Evolutionary conservation across 2,797 vertebrate species (phyloP).

Genomic region (Phoxinus dragarum): DNA sequence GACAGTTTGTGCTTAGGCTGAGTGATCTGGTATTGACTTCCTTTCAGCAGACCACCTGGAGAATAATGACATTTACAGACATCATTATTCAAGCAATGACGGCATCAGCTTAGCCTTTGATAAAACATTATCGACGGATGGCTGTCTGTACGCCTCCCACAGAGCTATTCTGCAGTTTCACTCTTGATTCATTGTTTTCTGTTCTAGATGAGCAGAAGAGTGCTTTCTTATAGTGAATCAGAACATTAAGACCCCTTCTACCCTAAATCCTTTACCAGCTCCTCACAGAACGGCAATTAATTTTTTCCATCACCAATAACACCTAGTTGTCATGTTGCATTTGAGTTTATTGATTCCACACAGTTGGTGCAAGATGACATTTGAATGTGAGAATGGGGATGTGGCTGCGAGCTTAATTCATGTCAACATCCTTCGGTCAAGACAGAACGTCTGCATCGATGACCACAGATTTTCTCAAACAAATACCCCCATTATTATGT

Average conservation of each 20-base stretch:
- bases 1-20: constrained; percentile 8
- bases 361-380: not conserved
- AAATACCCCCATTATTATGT: not conserved
- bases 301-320: not conserved
- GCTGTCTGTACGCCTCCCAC: constrained; percentile 10
- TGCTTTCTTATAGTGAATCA: not conserved
- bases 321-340: not conserved
- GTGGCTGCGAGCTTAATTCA: not conserved
- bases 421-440: not conserved
- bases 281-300: not conserved
- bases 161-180: constrained; percentile 12
- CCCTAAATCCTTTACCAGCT: not conserved
- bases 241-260: not conserved
- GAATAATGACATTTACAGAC: constrained; percentile 30
- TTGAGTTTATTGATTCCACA: not conserved
- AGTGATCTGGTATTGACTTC: constrained; percentile 19
- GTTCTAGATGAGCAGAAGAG: not conserved
- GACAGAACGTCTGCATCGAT: not conserved
- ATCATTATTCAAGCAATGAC: constrained; percentile 33
- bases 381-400: constrained; percentile 19
- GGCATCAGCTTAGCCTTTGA: constrained; percentile 5
- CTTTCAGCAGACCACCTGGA: constrained; percentile 20
- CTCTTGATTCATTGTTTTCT: constrained; percentile 4
- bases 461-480: not conserved
- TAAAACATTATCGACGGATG: constrained; percentile 24